Percentiles rank a stretch among this genome's conserved stretches.
Conservation (phyloP, 2,888 invertebrate genomes). For the Chalcosyrphus nemorum region DNA sequence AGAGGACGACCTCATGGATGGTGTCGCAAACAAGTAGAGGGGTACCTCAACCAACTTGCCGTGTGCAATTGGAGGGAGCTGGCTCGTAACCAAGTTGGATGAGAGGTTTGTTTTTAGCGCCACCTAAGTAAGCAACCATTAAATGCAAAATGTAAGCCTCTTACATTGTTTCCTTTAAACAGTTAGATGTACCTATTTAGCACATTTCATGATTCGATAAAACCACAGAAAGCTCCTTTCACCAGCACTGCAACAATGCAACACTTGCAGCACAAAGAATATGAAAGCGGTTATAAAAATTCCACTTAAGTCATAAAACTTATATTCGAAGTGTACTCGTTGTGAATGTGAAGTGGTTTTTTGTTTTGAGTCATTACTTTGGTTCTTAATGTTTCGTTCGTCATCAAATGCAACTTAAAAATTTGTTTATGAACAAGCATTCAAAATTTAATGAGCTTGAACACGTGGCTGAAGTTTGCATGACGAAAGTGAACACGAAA, state of each 20-base stretch:
- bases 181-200: not conserved
- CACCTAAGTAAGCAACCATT: too few relatives aligned
- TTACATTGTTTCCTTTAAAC: constrained; percentile 1
- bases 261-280: constrained; percentile 44
- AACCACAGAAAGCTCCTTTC: not conserved
- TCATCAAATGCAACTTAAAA: constrained; percentile 25
- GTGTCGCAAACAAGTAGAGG: too few relatives aligned
- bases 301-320: constrained; percentile 52
- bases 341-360: not conserved
- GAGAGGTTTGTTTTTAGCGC: too few relatives aligned
- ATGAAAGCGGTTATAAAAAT: constrained; percentile 36
- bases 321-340: constrained; percentile 4
- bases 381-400: constrained; percentile 8
- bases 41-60: too few relatives aligned
- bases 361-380: constrained; percentile 16
- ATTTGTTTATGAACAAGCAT: not conserved
- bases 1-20: not conserved
- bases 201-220: constrained; percentile 1
- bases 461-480: not conserved
- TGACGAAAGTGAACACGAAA: not conserved
- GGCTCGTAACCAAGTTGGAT: too few relatives aligned
- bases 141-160: not conserved
- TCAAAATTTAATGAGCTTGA: not conserved
- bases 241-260: constrained; percentile 19
- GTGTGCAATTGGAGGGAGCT: too few relatives aligned